Evolutionary conservation across 2,888 invertebrate genomes (phyloP).

Genomic region (Lepetodrilus schrolli): DNA sequence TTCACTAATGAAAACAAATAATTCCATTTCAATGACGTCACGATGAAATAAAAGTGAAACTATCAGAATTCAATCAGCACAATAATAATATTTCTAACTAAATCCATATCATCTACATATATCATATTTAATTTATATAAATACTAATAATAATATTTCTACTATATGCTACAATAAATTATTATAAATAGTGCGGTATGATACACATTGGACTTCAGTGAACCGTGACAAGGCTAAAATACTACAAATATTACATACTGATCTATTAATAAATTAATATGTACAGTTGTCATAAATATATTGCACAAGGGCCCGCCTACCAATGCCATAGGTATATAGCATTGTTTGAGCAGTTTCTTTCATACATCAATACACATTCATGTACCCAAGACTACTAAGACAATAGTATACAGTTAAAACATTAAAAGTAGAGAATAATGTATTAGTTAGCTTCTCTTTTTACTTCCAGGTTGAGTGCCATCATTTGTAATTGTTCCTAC

Average conservation of each 20-base stretch:
- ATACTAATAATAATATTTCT: no score
- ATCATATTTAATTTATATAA: no score
- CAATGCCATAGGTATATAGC: background rate
- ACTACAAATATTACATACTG: background rate
- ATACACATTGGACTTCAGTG: background rate
- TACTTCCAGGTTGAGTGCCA: background rate
- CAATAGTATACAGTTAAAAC: background rate
- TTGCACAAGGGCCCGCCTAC: slow-evolving; percentile 7
- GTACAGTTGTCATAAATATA: slow-evolving; percentile 2
- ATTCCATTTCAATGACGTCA: no score
- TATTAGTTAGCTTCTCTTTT: background rate
- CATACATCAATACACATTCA: background rate
- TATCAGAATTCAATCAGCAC: no score
- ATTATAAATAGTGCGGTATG: no score
- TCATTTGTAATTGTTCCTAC: background rate
- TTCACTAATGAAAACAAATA: no score
- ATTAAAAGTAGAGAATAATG: background rate
- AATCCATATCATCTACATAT: no score
- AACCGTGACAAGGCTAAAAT: background rate
- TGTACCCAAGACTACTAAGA: background rate
- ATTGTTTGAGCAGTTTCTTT: background rate
- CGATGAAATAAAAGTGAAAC: no score
- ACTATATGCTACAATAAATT: no score
- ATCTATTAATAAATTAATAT: background rate
- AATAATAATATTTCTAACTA: no score